Base-by-base conservation (phyloP, 2,888 invertebrate genomes). In the Tetranychus truncatus region DNA sequence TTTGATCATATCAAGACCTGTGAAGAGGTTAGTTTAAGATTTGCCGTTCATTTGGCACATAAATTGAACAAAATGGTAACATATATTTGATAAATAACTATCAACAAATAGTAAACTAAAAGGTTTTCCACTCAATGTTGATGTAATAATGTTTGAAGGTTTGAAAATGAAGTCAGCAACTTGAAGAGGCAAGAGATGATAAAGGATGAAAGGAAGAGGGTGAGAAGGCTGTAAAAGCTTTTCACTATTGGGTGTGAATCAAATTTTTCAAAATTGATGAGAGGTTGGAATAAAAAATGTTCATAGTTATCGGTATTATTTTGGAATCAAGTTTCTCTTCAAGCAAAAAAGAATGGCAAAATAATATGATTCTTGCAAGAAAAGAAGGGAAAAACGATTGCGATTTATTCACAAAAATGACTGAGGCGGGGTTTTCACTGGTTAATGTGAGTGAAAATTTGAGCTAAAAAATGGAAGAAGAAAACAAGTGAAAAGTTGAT, bases 211-310 rank as follows among this genome's bases (percentile, higher is more conserved):
- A 67, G 67, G 5, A 6, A n/a, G 67, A 5, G 67, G 21, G 20
- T 18, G 67, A n/a, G n/a, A 15, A 46, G 55, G 55, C 55, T 55
- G 15, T 55, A 55, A 55, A 55, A 55, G 55, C 55, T 55, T 55
- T 55, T 55, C 55, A 55, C 55, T 55, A 55, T 55, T 55, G 55
- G 55, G 55, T 55, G 55, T 55, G 55, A 55, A 55, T 55, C 55
- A 55, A 55, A 55, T 55, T 55, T 55, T 55, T 55, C 55, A 55
- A 55, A 55, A 55, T 55, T 55, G 55, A 55, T 55, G 55, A 55
- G 55, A 55, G 5, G 11, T 55, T 55, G 15, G 15, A 15, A 55
- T 55, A 2, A 55, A 34, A n/a, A 55, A 55, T 55, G 55, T 15
- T 55, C 55, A 55, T 55, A 55, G 55, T 55, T 15, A 55, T 55